A percentile compares a stretch with the other conserved stretches of the same genome.
Evolutionary conservation across 2,797 vertebrate genomes (phyloP).

Genomic region (Chaetodon trifasciatus): DNA sequence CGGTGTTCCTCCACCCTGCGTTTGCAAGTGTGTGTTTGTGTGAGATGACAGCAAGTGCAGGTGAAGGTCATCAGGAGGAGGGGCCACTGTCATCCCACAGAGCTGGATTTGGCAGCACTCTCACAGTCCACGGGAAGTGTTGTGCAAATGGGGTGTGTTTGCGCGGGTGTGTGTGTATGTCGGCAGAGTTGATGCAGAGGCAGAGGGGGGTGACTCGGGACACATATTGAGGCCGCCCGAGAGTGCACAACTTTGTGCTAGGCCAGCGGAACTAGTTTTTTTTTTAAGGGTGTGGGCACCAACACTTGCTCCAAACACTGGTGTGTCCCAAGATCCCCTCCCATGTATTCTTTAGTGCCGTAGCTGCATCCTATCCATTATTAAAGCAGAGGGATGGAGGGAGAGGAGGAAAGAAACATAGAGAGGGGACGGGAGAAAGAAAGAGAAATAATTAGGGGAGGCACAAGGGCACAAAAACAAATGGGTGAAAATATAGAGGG

Average conservation of each 20-base stretch:
- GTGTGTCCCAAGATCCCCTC: constrained; percentile 65
- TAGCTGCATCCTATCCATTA: constrained; percentile 75
- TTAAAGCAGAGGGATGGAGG: constrained; percentile 60
- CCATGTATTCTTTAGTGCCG: constrained; percentile 70
- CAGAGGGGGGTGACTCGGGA: constrained; percentile 44
- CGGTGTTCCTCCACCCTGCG: constrained; percentile 3
- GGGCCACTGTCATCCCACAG: constrained; percentile 52
- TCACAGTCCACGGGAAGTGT: constrained; percentile 49
- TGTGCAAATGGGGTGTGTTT: constrained; percentile 48
- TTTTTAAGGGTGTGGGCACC: constrained; percentile 46
- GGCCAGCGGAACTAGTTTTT: constrained; percentile 59
- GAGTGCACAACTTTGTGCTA: constrained; percentile 57
- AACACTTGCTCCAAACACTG: constrained; percentile 42
- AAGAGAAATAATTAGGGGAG: constrained; percentile 23
- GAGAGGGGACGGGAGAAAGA: background rate
- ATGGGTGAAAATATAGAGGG: constrained; percentile 17
- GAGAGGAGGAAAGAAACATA: constrained; percentile 30
- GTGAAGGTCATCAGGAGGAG: constrained; percentile 73
- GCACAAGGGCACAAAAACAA: constrained; percentile 26
- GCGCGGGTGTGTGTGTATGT: constrained; percentile 19
- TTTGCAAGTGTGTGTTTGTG: constrained; percentile 42
- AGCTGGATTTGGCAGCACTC: constrained; percentile 68
- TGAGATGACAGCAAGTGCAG: constrained; percentile 53
- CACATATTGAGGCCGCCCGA: constrained; percentile 17
- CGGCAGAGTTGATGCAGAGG: constrained; percentile 23